Percentiles rank a stretch among this genome's conserved stretches.
Evolutionary conservation across 2,888 invertebrate species (phyloP).

Genomic region (Gastrophysa polygoni): DNA sequence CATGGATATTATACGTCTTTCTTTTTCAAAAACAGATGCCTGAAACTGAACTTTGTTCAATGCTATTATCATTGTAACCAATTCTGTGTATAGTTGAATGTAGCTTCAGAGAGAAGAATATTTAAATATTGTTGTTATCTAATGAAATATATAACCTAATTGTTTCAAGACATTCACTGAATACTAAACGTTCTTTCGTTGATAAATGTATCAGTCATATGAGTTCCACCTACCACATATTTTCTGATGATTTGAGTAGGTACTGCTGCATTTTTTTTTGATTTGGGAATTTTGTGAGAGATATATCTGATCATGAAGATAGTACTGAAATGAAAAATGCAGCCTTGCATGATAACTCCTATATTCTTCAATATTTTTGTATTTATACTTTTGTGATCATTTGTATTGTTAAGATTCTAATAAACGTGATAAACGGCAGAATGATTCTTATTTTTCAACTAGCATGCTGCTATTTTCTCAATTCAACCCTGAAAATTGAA

Average conservation of each 20-base stretch:
- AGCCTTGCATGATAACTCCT: slow-evolving; percentile 13
- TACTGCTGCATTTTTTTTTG: background rate
- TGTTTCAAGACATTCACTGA: slow-evolving; percentile 27
- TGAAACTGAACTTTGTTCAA: slow-evolving; percentile 18
- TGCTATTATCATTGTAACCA: slow-evolving; percentile 37
- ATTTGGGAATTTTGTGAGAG: background rate
- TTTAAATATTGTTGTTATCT: slow-evolving; percentile 43
- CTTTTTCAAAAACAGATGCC: slow-evolving; percentile 11
- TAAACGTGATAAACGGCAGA: slow-evolving; percentile 29
- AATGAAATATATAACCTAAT: slow-evolving; percentile 40
- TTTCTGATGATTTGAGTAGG: background rate
- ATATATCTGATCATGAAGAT: background rate
- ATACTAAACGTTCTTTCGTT: slow-evolving; percentile 13
- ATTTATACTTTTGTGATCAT: slow-evolving; percentile 24
- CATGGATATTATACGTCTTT: slow-evolving; percentile 15
- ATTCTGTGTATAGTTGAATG: slow-evolving; percentile 44
- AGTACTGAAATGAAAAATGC: slow-evolving; percentile 3
- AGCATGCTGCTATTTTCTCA: too few species aligned
- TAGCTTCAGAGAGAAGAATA: slow-evolving; percentile 40
- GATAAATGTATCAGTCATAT: background rate
- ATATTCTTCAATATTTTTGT: slow-evolving; percentile 24
- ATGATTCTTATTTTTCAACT: slow-evolving; percentile 9
- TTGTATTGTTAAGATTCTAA: slow-evolving; percentile 31
- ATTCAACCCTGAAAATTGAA: too few species aligned
- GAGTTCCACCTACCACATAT: background rate